A percentile compares a stretch with the other conserved stretches of the same genome.
phyloP scores from a whole-genome alignment of 2,888 invertebrate species.

The Capitulum mitella region DNA sequence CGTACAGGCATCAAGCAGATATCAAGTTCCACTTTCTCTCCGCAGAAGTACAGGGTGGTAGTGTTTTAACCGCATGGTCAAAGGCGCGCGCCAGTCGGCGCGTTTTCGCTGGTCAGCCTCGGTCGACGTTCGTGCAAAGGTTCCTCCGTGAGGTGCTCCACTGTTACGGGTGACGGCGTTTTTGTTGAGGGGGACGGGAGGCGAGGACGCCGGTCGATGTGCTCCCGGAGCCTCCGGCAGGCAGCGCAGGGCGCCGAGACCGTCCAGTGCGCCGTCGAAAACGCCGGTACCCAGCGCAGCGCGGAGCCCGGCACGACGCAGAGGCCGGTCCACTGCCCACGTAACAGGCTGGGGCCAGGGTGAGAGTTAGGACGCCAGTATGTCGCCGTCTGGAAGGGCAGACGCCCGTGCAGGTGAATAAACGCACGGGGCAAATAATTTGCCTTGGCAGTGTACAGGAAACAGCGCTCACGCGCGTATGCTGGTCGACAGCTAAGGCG shows the following conservation, averaged over 20 bases:
- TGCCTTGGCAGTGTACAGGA: too few relatives aligned
- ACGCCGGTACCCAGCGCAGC: not conserved
- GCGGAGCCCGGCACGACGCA: not conserved
- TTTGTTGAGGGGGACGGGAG: not conserved
- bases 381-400: too few relatives aligned
- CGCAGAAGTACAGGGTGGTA: not conserved
- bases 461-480: too few relatives aligned
- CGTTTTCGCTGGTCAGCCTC: not conserved
- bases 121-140: not conserved
- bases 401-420: too few relatives aligned
- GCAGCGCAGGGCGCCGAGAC: not conserved
- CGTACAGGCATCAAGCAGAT: not conserved
- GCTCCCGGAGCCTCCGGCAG: not conserved
- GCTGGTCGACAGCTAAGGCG: constrained; percentile 42
- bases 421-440: too few relatives aligned
- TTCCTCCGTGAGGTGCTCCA: not conserved
- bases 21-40: not conserved
- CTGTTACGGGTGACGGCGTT: not conserved
- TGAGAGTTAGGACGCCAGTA: not conserved
- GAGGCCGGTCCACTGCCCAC: not conserved
- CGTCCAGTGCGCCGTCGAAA: not conserved
- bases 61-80: not conserved
- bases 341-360: not conserved
- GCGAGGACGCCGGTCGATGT: not conserved
- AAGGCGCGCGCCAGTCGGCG: not conserved